A percentile compares a stretch with the other conserved stretches of the same genome.
Conservation (phyloP, 2,888 invertebrate species). For the Exocentrus adspersus region DNA sequence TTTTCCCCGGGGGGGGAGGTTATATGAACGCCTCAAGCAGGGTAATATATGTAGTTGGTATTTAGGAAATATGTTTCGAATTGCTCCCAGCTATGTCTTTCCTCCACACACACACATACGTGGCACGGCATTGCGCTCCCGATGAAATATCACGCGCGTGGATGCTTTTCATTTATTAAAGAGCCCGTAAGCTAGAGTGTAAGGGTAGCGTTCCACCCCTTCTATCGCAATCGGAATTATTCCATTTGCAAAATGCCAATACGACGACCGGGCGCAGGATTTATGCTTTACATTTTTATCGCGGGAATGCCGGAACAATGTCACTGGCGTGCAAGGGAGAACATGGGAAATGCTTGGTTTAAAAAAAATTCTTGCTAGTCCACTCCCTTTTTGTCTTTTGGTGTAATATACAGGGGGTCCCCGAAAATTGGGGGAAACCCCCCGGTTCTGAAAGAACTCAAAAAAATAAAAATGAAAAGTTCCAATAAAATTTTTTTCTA, state of each 20-base stretch:
- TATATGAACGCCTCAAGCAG: not conserved
- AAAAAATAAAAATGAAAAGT: too few species aligned
- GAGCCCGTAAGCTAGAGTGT: slow-evolving; percentile 1
- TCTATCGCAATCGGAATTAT: slow-evolving; percentile 37
- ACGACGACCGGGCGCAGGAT: slow-evolving; percentile 31
- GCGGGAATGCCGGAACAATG: not conserved
- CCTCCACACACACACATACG: not conserved
- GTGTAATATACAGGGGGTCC: too few species aligned
- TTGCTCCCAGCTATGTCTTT: not conserved
- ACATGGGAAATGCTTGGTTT: too few species aligned
- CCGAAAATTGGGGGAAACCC: too few species aligned
- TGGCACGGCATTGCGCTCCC: not conserved
- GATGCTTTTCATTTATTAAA: slow-evolving; percentile 39
- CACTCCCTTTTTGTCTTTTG: too few species aligned
- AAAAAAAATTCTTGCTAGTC: too few species aligned
- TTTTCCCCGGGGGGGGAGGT: not conserved
- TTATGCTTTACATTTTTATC: slow-evolving; percentile 28
- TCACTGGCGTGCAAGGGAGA: too few species aligned
- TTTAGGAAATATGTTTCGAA: slow-evolving; percentile 2
- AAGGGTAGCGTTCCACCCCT: slow-evolving; percentile 26
- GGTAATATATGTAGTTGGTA: not conserved
- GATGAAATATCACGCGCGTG: slow-evolving; percentile 20
- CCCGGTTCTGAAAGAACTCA: too few species aligned
- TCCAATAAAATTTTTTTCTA: too few species aligned
- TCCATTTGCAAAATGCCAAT: slow-evolving; percentile 39